Percentiles rank a stretch among this genome's conserved stretches.
Evolutionary conservation across 2,113 vertebrate genomes (phyloP).

Genomic region (Lophotis ruficrista): DNA sequence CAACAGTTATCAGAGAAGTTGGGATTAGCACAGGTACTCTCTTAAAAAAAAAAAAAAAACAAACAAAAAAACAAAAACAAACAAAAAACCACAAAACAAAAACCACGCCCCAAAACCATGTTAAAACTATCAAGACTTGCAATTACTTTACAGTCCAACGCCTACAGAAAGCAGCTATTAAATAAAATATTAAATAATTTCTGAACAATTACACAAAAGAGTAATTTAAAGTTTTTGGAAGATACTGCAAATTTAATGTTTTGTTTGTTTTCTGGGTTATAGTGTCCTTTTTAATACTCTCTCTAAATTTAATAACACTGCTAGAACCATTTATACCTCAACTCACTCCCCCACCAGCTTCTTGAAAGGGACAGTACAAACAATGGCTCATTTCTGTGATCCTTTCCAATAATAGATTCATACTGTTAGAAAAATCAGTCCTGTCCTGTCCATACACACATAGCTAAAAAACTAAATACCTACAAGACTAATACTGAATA

Average conservation of each 20-base stretch:
- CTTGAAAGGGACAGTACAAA: background rate
- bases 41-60: background rate
- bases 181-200: background rate
- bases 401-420: background rate
- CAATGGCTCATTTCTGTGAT: background rate
- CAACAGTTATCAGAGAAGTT: background rate
- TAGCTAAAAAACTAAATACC: background rate
- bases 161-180: background rate
- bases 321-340: background rate
- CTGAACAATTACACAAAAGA: background rate
- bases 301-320: background rate
- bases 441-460: background rate
- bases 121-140: background rate
- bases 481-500: background rate
- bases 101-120: too few relatives aligned
- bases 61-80: background rate
- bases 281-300: background rate
- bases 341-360: background rate
- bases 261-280: background rate
- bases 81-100: background rate
- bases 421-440: background rate
- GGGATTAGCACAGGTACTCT: background rate
- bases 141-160: background rate
- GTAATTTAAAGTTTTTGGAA: background rate
- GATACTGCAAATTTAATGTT: background rate